Percentiles rank a stretch among this genome's conserved stretches.
Evolutionary conservation across 1,140 invertebrate species (phyloP).

Genomic region (Eriosoma lanigerum): DNA sequence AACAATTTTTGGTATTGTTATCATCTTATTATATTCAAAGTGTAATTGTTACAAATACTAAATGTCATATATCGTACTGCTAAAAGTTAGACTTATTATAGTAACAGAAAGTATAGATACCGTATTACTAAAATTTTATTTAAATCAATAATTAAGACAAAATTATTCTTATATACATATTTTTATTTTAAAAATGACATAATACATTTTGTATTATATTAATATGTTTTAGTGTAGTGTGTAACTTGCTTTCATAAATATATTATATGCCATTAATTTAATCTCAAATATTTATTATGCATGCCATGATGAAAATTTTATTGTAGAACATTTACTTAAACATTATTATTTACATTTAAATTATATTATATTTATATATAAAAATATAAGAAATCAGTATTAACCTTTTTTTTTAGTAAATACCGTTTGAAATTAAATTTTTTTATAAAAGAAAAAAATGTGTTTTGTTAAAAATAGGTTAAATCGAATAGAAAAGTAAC

Average conservation of each 20-base stretch:
- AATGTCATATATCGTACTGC: background rate
- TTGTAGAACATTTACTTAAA: slow-evolving; percentile 8
- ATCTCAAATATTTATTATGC: too few relatives aligned
- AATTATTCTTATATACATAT: background rate
- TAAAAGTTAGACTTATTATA: background rate
- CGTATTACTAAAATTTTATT: background rate
- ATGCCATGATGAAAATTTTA: too few relatives aligned
- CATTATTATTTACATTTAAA: background rate
- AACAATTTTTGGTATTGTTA: background rate
- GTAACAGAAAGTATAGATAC: background rate
- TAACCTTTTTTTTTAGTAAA: background rate
- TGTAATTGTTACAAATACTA: background rate
- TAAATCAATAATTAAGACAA: background rate
- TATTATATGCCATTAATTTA: background rate
- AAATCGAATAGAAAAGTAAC: too few relatives aligned
- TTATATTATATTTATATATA: background rate
- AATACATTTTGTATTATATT: background rate
- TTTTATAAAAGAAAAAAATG: too few relatives aligned
- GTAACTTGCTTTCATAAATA: background rate
- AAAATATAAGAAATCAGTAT: slow-evolving; percentile 15
- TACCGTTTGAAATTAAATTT: background rate
- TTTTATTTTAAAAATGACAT: background rate
- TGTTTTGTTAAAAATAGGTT: too few relatives aligned
- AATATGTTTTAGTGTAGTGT: background rate
- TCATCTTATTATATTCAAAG: background rate